Conservation (phyloP, 2,113 vertebrate genomes). For the Delphinus delphis region DNA sequence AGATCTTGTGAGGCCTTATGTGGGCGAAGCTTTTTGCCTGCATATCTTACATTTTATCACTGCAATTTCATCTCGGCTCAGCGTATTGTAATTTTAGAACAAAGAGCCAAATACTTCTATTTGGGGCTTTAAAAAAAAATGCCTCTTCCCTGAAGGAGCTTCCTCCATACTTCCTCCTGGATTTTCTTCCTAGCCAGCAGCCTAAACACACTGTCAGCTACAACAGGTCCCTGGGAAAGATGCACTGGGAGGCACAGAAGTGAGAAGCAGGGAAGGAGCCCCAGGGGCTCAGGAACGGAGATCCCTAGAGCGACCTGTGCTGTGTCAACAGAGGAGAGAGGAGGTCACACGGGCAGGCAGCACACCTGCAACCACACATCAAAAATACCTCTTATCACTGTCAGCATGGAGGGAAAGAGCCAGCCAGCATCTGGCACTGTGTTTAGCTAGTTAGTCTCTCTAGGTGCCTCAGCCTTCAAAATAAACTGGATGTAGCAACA, state of each 20-base stretch:
- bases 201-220: not conserved
- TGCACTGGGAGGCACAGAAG: not conserved
- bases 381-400: not conserved
- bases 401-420: not conserved
- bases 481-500: not conserved
- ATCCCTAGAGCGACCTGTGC: not conserved
- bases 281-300: not conserved
- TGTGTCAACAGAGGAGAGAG: not conserved
- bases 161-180: not conserved
- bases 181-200: not conserved
- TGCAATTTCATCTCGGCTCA: not conserved
- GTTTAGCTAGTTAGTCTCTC: not conserved
- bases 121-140: not conserved
- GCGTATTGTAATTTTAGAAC: conserved; percentile 1
- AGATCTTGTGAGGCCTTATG: not conserved
- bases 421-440: not conserved
- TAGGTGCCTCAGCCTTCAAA: not conserved
- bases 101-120: not conserved
- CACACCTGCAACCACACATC: not conserved
- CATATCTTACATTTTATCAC: not conserved
- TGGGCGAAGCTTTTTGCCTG: not conserved
- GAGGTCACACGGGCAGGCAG: not conserved
- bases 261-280: not conserved
- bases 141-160: not conserved
- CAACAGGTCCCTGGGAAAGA: not conserved